Base-by-base conservation (phyloP, 2,888 invertebrate species). In the Drosophila demipolita region DNA sequence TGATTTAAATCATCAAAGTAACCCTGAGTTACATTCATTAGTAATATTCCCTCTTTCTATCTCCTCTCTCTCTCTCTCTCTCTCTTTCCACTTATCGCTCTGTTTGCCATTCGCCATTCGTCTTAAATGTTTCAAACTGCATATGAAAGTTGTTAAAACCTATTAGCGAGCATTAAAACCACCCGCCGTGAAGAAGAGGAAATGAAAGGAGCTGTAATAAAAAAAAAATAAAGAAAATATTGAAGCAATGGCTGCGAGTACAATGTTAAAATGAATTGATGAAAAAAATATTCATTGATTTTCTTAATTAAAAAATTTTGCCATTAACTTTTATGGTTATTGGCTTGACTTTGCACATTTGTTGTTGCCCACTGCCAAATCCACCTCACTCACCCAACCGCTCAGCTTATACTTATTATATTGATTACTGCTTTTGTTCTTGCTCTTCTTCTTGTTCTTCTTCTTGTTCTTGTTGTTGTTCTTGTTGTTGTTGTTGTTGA, bases 241-340 rank as follows among this genome's bases (percentile, higher is more conserved):
- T 52, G 55, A 62, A 66, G 65, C 54, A 54, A 52, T 61, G 75
- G 36, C 59, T 78, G 17, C 17, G 1, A 36, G 54, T 6, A 66
- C 77, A 80, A 82, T 75, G 69, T 74, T 66, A 33, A 78, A 80
- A 74, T 62, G 59, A 66, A 72, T 58, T 59, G 53, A 67, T 73
- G 67, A 69, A 80, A 83, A 85, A 83, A 78, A 81, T 78, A 83
- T 86, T 88, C 85, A 85, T 85, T 85, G 85, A 85, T 88, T 87
- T 87, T 84, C 81, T 87, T 87, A 87, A 87, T 87, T 87, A 88
- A 87, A 86, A 86, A 89, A 82, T 84, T 84, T 75, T 57, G 68
- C 83, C 79, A 89, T 87, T 76, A 87, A 81, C 79, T 84, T 87
- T 87, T 89, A 87, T 87, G 84, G 87, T 88, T 79, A 89, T 87